Evolutionary conservation across 1,140 invertebrate species (phyloP), one percentile per base, ranked within the genome.

Genomic region (Leptinotarsa undecemlineata): DNA sequence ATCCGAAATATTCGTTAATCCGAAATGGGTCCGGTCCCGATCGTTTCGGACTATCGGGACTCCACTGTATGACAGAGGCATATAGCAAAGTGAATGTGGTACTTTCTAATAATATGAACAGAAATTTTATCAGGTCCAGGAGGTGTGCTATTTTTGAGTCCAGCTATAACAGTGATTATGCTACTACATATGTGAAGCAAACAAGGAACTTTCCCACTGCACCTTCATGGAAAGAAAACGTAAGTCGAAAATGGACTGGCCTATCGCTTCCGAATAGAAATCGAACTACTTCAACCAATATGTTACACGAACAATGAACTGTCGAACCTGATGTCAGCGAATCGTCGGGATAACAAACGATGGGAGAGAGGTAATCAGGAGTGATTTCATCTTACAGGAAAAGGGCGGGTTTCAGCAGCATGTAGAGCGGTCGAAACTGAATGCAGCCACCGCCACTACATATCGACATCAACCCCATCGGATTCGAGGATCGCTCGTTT

Each of bases 251-350:
- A 64, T 64, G 21, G 4, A 64, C 63, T 64, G 63, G 26, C 20
- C 20, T 64, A 64, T 64, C 63, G 20, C 51, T 17, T 6, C 14
- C 51, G 51, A 57, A 20, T 20, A 23, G 63, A 64, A 33, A 64
- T 64, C 15, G 20, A 48, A 68, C 21, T 42, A 51, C 72, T 73
- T 6, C 63, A 78, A 79, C 75, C 82, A 80, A 83, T 83, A 82
- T 82, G 80, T 83, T 82, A 84, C 82, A 82, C 73, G 78, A 81
- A 81, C 82, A 82, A 82, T 82, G 82, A 81, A 84, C 83, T 84
- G 83, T 84, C 83, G 82, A 84, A 84, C 82, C 78, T 82, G 81
- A 82, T 84, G 83, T 84, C 82, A 81, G 80, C 78, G 80, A 82
- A 79, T 83, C 77, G 77, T 80, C 77, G 76, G 77, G 77, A 77